These are phyloP conservation scores for Engraulis encrasicolus DNA, from an alignment of 2,113 vertebrate species.

Conservation along the genomic window DNA sequence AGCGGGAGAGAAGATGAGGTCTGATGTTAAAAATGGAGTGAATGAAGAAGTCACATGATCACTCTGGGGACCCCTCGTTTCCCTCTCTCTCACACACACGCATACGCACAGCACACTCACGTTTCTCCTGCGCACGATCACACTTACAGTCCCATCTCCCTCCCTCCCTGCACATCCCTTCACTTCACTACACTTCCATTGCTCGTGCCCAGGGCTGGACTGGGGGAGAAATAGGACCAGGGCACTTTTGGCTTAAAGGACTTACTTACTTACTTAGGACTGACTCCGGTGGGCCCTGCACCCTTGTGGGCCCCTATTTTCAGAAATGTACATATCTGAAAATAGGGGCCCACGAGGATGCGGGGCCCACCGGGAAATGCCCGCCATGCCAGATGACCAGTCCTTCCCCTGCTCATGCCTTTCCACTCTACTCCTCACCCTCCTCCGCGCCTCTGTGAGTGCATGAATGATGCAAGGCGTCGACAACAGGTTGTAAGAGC, in stretches of 20 bases:
- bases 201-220: no score
- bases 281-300: no score
- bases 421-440: background rate
- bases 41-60: conserved; percentile 56
- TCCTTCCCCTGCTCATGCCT: no score
- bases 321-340: no score
- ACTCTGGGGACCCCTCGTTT: conserved; percentile 48
- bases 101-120: background rate
- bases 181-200: conserved; percentile 10
- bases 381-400: no score
- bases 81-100: conserved; percentile 18
- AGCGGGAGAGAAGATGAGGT: conserved; percentile 29
- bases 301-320: no score
- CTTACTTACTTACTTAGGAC: no score
- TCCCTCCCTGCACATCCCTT: conserved; percentile 24
- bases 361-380: no score
- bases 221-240: no score
- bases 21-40: conserved; percentile 49
- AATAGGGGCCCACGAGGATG: no score
- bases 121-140: background rate
- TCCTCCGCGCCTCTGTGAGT: background rate
- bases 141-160: background rate
- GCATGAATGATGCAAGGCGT: conserved; percentile 68
- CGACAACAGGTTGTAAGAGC: conserved; percentile 69
- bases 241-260: no score